Evolutionary conservation across 2,113 vertebrate genomes (phyloP).

Genomic region (Eubucco bourcierii): DNA sequence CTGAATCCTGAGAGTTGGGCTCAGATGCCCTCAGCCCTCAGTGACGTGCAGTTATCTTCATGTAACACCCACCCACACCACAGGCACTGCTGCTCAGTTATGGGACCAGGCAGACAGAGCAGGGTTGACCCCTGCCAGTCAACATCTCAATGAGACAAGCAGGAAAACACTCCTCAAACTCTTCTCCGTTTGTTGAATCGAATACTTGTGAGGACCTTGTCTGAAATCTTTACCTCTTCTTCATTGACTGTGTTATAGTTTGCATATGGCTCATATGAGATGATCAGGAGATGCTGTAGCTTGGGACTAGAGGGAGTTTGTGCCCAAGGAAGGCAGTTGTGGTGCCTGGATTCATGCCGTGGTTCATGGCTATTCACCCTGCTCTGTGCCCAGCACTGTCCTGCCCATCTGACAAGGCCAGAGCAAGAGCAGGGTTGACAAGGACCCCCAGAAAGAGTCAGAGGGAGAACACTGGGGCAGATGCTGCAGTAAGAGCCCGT

Average conservation of each 20-base stretch:
- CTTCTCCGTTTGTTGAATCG: neutral
- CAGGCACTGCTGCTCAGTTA: rapidly evolving
- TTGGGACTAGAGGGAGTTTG: neutral
- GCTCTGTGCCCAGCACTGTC: neutral
- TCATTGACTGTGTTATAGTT: neutral
- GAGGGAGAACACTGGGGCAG: neutral
- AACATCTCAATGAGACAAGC: rapidly evolving
- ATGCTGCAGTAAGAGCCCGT: neutral
- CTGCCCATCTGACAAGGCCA: neutral
- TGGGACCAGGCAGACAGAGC: neutral
- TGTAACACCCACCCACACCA: rapidly evolving
- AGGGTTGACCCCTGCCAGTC: neutral
- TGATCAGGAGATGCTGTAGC: neutral
- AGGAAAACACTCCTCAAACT: neutral
- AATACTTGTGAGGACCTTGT: neutral
- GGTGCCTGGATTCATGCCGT: neutral
- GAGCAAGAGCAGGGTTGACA: neutral
- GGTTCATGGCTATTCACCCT: neutral
- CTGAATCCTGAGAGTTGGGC: neutral
- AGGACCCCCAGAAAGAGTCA: neutral
- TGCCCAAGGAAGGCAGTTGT: rapidly evolving
- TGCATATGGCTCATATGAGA: neutral
- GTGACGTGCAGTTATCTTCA: rapidly evolving
- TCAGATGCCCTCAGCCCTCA: no score
- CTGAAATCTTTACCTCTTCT: neutral